phyloP scores from a whole-genome alignment of 2,113 vertebrate genomes.

The Scytalopus superciliaris region DNA sequence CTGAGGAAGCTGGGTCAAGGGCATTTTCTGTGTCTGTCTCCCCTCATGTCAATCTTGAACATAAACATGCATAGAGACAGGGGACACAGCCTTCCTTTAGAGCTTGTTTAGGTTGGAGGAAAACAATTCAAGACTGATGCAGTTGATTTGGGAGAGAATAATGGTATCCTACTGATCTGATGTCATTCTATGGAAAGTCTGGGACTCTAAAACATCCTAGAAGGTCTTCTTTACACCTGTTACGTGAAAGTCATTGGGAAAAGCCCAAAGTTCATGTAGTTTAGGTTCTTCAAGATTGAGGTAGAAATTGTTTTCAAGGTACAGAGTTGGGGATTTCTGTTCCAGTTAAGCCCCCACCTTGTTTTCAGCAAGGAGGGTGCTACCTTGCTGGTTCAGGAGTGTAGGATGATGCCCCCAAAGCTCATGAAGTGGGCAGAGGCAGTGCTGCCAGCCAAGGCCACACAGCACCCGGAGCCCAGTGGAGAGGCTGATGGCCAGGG shows the following conservation, averaged over 20 bases:
- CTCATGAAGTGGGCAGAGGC: not conserved
- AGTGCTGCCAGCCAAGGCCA: not conserved
- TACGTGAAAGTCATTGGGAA: not conserved
- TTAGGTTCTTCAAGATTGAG: not conserved
- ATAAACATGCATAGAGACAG: not conserved
- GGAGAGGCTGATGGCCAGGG: not conserved
- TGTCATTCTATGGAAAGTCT: not conserved
- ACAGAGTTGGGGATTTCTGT: not conserved
- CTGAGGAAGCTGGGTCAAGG: not conserved
- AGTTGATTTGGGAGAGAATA: not conserved
- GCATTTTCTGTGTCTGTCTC: not conserved
- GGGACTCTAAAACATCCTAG: not conserved
- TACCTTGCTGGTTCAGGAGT: not conserved
- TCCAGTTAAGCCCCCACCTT: not conserved
- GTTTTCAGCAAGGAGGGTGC: not conserved
- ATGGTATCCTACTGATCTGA: not conserved
- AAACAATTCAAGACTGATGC: not conserved
- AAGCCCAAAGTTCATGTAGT: not conserved
- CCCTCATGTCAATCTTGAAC: not conserved
- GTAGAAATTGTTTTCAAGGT: not conserved
- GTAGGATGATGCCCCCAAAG: fast-evolving
- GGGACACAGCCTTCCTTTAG: not conserved
- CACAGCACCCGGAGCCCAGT: fast-evolving
- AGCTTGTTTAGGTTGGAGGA: not conserved
- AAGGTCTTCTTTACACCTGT: not conserved